Evolutionary conservation across 1,140 invertebrate species (phyloP).

Genomic region (Chymomyza costata): DNA sequence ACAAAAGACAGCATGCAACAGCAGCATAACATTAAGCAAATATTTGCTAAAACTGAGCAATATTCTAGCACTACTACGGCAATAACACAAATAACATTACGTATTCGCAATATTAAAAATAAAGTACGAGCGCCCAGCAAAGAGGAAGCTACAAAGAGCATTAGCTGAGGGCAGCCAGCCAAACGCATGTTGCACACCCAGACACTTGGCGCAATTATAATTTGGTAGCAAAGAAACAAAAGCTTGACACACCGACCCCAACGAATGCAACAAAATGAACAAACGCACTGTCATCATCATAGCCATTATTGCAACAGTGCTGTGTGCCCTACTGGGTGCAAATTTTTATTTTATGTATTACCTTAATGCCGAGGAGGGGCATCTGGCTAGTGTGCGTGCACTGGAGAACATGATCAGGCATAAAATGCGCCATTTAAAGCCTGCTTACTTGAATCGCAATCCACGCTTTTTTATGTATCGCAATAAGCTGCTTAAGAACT

Average conservation of each 20-base stretch:
- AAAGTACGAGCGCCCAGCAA: conserved; percentile 31
- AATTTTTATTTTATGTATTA: conserved; percentile 76
- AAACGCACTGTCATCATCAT: conserved; percentile 65
- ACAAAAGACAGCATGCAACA: conserved; percentile 35
- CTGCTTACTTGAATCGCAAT: conserved; percentile 72
- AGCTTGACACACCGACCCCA: background rate
- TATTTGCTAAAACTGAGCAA: conserved; percentile 58
- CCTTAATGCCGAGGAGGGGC: conserved; percentile 64
- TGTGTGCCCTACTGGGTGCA: conserved; percentile 55
- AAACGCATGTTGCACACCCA: conserved; percentile 29
- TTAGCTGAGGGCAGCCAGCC: conserved; percentile 3
- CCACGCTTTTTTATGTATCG: conserved; percentile 74
- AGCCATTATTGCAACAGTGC: conserved; percentile 56
- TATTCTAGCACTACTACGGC: conserved; percentile 36
- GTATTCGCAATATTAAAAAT: conserved; percentile 68
- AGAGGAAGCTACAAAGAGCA: background rate
- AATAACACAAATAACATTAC: conserved; percentile 15
- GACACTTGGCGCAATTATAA: conserved; percentile 5
- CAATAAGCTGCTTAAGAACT: conserved; percentile 72
- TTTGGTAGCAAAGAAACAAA: background rate
- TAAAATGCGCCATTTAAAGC: conserved; percentile 67
- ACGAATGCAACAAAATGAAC: conserved; percentile 50
- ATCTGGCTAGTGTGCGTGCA: conserved; percentile 57
- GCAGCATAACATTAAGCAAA: conserved; percentile 41
- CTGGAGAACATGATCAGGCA: conserved; percentile 62